Evolutionary conservation across 2,888 invertebrate species (phyloP).

Genomic region (Adelphocoris suturalis): DNA sequence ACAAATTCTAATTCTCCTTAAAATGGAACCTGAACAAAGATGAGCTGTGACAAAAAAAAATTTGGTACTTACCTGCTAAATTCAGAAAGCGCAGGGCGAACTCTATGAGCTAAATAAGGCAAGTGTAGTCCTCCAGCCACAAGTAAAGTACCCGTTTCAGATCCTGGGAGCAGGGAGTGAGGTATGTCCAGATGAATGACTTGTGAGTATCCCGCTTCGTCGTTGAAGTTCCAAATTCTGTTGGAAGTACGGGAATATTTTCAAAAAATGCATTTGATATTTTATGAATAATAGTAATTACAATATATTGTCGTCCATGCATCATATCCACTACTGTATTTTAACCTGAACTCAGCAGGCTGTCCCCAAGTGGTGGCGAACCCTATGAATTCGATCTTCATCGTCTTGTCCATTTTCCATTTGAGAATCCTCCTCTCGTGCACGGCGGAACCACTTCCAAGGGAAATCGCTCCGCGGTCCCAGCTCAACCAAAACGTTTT

Average conservation of each 20-base stretch:
- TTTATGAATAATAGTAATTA: too few relatives aligned
- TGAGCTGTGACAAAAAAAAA: not conserved
- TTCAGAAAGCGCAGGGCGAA: slow-evolving; percentile 73
- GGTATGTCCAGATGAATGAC: slow-evolving; percentile 84
- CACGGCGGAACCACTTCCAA: slow-evolving; percentile 82
- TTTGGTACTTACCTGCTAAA: slow-evolving; percentile 74
- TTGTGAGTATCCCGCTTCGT: slow-evolving; percentile 86
- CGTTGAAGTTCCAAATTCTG: slow-evolving; percentile 86
- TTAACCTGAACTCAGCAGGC: slow-evolving; percentile 83
- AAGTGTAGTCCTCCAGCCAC: slow-evolving; percentile 84
- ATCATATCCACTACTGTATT: too few relatives aligned
- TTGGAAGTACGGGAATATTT: not conserved
- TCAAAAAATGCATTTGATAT: too few relatives aligned
- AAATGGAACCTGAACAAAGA: not conserved
- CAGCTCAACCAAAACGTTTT: slow-evolving; percentile 86
- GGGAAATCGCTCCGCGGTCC: slow-evolving; percentile 82
- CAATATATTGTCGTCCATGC: too few relatives aligned
- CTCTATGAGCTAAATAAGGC: slow-evolving; percentile 77
- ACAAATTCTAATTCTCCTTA: too few relatives aligned
- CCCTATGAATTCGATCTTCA: slow-evolving; percentile 83
- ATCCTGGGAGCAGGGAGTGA: slow-evolving; percentile 84
- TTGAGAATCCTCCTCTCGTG: slow-evolving; percentile 82
- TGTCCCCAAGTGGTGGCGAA: slow-evolving; percentile 84
- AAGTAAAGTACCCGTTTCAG: slow-evolving; percentile 83
- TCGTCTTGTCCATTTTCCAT: slow-evolving; percentile 83